Percentiles rank a stretch among this genome's conserved stretches.
phyloP scores from a whole-genome alignment of 2,888 invertebrate species.

The Melinaea menophilus region DNA sequence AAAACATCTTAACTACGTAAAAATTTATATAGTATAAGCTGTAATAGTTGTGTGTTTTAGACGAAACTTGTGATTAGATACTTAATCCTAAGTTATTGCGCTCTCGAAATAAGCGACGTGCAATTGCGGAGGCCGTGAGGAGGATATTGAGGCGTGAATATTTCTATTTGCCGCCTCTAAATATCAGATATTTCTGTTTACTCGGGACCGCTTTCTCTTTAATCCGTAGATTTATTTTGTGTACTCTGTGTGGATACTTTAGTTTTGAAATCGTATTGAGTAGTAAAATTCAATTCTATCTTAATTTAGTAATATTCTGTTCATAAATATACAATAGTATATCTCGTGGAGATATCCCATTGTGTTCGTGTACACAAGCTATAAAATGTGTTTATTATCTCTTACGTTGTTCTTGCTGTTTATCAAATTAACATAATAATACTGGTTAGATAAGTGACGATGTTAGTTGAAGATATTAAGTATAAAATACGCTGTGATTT shows the following conservation, averaged over 20 bases:
- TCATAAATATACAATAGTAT: background rate
- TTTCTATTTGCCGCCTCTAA: conserved; percentile 6
- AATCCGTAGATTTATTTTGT: conserved; percentile 6
- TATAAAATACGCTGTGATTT: background rate
- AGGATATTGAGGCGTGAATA: conserved; percentile 14
- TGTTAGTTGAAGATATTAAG: background rate
- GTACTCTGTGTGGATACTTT: conserved; percentile 1
- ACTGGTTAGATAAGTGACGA: background rate
- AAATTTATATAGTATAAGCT: no score
- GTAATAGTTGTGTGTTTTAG: background rate
- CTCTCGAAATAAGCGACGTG: conserved; percentile 19
- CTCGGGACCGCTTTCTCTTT: conserved; percentile 6
- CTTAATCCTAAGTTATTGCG: conserved; percentile 26
- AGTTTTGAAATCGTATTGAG: background rate
- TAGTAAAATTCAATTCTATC: background rate
- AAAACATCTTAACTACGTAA: no score
- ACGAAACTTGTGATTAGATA: conserved; percentile 7
- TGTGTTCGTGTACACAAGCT: conserved; percentile 15
- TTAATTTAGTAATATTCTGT: background rate
- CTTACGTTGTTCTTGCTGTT: background rate
- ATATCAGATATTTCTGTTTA: conserved; percentile 7
- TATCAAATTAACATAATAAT: background rate
- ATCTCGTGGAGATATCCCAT: conserved; percentile 7
- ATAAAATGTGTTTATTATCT: conserved; percentile 20
- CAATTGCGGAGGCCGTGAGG: conserved; percentile 8